Evolutionary conservation across 2,113 vertebrate genomes (phyloP).

Genomic region (Takifugu bimaculatus): DNA sequence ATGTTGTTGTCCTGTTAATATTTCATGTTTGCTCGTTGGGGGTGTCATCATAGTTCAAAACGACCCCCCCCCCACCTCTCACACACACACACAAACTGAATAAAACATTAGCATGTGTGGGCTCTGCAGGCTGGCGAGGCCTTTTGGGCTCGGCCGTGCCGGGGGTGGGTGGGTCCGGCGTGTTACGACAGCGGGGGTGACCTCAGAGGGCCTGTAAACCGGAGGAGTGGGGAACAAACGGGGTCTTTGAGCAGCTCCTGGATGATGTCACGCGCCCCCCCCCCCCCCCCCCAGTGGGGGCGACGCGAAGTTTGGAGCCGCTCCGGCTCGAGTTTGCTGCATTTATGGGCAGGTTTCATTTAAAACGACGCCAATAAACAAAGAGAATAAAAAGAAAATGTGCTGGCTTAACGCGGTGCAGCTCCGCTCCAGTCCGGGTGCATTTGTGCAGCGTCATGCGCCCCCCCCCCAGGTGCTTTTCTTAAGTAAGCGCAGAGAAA

Average conservation of each 20-base stretch:
- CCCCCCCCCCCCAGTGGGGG: background rate
- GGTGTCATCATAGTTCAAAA: slow-evolving; percentile 60
- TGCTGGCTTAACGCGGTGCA: too few species aligned
- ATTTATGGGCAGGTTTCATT: too few species aligned
- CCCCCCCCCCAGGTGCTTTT: too few species aligned
- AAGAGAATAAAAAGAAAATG: too few species aligned
- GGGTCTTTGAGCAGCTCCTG: slow-evolving; percentile 37
- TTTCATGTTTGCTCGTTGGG: slow-evolving; percentile 71
- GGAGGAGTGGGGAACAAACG: slow-evolving; percentile 53
- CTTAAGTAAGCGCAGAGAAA: too few species aligned
- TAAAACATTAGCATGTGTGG: slow-evolving; percentile 71
- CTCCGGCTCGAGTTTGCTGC: too few species aligned
- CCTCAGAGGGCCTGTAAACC: slow-evolving; percentile 37
- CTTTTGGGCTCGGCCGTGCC: slow-evolving; percentile 54
- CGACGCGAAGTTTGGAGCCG: background rate
- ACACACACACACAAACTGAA: slow-evolving; percentile 66
- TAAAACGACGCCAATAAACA: too few species aligned
- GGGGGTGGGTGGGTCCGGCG: slow-evolving; percentile 21
- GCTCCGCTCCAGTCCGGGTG: too few species aligned
- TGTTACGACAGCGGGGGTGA: slow-evolving; percentile 30
- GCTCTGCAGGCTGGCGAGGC: slow-evolving; percentile 47
- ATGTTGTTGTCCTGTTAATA: slow-evolving; percentile 69
- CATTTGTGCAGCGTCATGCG: too few species aligned
- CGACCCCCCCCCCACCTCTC: slow-evolving; percentile 29
- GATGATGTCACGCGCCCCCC: too few species aligned